Conservation (phyloP, 1,140 invertebrate genomes). For the Drosophila aff. region DNA sequence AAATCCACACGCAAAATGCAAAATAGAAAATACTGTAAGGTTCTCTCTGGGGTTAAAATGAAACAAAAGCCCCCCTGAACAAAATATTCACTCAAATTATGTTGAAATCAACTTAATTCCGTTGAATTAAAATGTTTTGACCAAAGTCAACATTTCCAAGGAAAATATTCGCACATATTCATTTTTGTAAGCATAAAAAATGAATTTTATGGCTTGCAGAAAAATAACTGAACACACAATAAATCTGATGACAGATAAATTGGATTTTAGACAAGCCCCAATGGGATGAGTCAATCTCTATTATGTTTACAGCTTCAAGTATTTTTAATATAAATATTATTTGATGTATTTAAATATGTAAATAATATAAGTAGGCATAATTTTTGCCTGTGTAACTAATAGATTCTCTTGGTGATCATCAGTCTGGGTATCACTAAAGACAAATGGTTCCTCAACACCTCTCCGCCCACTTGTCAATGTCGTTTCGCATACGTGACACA, state of each 20-base stretch:
- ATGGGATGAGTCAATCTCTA: not conserved
- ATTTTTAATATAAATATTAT: not conserved
- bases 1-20: not conserved
- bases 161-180: constrained; percentile 9
- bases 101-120: constrained; percentile 14
- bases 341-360: not conserved
- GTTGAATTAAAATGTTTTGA: constrained; percentile 25
- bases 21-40: constrained; percentile 9
- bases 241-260: constrained; percentile 20
- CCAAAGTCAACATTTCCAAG: constrained; percentile 16
- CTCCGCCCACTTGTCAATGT: constrained; percentile 32
- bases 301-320: not conserved
- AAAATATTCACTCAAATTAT: constrained; percentile 12
- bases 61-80: not conserved
- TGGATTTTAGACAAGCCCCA: not conserved
- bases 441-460: constrained; percentile 33
- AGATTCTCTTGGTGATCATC: constrained; percentile 15
- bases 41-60: not conserved
- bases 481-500: constrained; percentile 36
- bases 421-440: not conserved
- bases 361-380: not conserved
- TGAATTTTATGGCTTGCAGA: constrained; percentile 19
- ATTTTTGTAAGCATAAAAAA: constrained; percentile 24
- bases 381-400: constrained; percentile 27
- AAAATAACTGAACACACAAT: constrained; percentile 11